These are phyloP conservation scores for Buceros bicornis DNA, from an alignment of 2,797 vertebrate genomes.

Conservation along the genomic window DNA sequence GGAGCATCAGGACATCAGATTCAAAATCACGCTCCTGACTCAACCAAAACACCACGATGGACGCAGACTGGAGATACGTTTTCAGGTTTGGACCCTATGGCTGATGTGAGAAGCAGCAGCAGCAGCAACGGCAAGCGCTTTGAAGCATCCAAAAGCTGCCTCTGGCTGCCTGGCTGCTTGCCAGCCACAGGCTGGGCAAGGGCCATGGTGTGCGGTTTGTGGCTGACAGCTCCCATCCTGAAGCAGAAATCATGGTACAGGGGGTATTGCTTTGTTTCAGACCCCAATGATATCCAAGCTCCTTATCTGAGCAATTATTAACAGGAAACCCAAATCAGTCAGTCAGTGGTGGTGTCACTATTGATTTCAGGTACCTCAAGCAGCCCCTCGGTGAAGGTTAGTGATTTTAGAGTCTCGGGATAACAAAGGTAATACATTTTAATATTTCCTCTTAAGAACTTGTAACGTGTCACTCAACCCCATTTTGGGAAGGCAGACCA, in stretches of 20 bases:
- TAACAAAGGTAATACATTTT: neutral
- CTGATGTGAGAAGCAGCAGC: neutral
- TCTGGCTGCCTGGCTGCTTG: neutral
- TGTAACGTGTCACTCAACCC: neutral
- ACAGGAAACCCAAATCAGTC: neutral
- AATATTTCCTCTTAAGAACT: neutral
- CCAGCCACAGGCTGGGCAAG: neutral
- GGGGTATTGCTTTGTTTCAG: neutral
- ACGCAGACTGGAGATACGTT: neutral
- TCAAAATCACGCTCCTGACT: neutral
- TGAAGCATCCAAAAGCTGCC: neutral
- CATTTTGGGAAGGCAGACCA: neutral
- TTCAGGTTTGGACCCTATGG: neutral
- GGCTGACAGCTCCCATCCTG: neutral
- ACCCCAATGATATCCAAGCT: neutral
- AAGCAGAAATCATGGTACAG: neutral
- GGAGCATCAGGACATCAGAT: neutral
- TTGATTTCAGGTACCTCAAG: neutral
- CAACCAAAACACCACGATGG: neutral
- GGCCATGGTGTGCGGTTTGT: accelerated
- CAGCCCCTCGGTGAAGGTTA: neutral
- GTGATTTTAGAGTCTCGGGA: neutral
- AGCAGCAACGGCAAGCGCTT: neutral
- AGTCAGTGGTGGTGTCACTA: neutral
- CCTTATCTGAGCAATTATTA: neutral